Base-by-base conservation (phyloP, 2,888 invertebrate species). In the Xestobium rufovillosum region DNA sequence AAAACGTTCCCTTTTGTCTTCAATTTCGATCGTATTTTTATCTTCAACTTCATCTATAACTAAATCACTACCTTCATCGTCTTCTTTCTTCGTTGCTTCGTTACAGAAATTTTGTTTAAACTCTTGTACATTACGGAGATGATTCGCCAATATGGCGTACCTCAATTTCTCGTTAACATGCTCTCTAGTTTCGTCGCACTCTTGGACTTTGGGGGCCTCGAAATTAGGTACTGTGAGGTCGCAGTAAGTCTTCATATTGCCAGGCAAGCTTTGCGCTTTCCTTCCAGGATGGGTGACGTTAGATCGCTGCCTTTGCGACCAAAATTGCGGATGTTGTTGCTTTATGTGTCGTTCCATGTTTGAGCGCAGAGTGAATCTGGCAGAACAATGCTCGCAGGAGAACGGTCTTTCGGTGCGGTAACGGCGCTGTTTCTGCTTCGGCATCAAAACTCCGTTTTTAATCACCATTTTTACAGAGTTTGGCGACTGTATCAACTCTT, bases 301-400 rank as follows among this genome's bases (percentile, higher is more conserved):
- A 2, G 72, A 72, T 14, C 79, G 66, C 50, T 87, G 81, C 26
- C 86, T 70, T 45, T 87, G 83, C 34, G 84, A 84, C 83, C 90
- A 91, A 56, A 78, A 83, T 43, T 88, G 85, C 0, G 91, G 91
- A 68, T 94, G 94, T 51, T 92, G 91, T 52, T 91, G 90, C 58
- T 92, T 92, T 2, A 92, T 86, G 52, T 94, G 94, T 0, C 91
- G 73, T 61, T 92, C 92, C 89, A 92, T 92, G 53, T 94, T 92
- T 6, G 90, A 90, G n/a, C 89, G 73, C 8, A 92, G 67, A 1
- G 92, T 92, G 56, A 94, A 94, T 34, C 87, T 72, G 0, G 91
- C 90, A 0, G 87, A 83, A 63, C 94, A 92, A 56, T 89, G 86
- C 39, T 87, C 86, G 61, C 92, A 94, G 1, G 84, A 82, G 63